Evolutionary conservation across 2,797 vertebrate genomes (phyloP), one percentile per base, ranked within the genome.

Genomic region (Syngnathus acus): DNA sequence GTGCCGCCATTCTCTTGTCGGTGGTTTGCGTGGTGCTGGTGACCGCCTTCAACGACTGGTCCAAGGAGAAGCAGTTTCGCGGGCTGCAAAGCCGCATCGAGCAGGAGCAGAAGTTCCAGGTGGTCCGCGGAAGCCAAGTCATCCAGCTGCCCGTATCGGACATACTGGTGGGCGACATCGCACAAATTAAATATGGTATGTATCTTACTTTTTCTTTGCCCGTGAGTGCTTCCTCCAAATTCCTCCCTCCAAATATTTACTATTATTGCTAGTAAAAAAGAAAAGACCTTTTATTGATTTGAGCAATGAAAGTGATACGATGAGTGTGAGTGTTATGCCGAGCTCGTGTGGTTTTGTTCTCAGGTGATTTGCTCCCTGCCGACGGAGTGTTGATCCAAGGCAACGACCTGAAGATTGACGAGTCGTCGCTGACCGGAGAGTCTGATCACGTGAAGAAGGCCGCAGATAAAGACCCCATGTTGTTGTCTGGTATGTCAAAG

Each of bases 31-130:
- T 99, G 43, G 97, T 99, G 48, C 88, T 98, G 47, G 97, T 99
- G 85, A 99, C 97, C 0, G 97, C 97, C 80, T 99, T 98, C 87
- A 99, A 99, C 32, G 97, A 99, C 85, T 99, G 97, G 97, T 98
- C 95, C 82, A 99, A 99, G 80, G 97, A 99, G 87, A 98, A 98
- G 73, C 97, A 99, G 88, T 99, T 99, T 74, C 92, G 97, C 32
- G 97, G 97, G 53, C 91, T 99, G 65, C 96, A 99, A 84, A 99
- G 93, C 79, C 95, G 96, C 75, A 99, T 99, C 17, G 96, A 99
- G 82, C 96, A 97, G 88, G 97, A 99, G 74, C 97, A 99, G 89
- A 98, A 97, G 74, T 99, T 99, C 76, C 94, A 97, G 9, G 94
- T 99, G 72, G 93, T 98, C 61, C 92, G 96, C 0, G 94, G 91